Evolutionary conservation across 2,797 vertebrate species (phyloP).

Genomic region (Botia almorhae): DNA sequence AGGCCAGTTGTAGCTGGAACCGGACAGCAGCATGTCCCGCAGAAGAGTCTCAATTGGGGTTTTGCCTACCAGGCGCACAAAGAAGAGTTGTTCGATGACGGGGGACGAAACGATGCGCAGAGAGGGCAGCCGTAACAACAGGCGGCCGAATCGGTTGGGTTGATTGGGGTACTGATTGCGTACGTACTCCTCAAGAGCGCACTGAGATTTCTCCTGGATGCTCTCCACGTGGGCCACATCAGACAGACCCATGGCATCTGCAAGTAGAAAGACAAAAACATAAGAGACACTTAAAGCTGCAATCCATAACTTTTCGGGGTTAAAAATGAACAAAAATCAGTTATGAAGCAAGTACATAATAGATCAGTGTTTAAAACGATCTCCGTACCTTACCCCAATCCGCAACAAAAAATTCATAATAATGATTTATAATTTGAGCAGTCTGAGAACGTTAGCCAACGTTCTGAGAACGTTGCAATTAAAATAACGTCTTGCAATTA

Average conservation of each 20-base stretch:
- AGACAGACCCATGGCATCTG: constrained; percentile 86
- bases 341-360: too few relatives aligned
- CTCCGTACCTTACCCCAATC: too few relatives aligned
- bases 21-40: constrained; percentile 88
- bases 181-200: constrained; percentile 88
- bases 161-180: constrained; percentile 87
- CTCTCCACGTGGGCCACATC: constrained; percentile 87
- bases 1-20: constrained; percentile 89
- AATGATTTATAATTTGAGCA: too few relatives aligned
- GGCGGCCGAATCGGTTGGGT: constrained; percentile 86
- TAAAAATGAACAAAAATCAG: too few relatives aligned
- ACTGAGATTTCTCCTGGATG: constrained; percentile 89
- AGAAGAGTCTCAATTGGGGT: constrained; percentile 90
- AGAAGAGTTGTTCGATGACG: constrained; percentile 90
- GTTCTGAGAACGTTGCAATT: too few relatives aligned
- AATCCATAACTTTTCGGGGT: not conserved
- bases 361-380: too few relatives aligned
- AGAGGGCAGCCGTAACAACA: constrained; percentile 86
- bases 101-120: constrained; percentile 87
- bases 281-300: not conserved
- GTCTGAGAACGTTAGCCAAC: too few relatives aligned
- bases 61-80: constrained; percentile 88
- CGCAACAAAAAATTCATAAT: too few relatives aligned
- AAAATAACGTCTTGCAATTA: too few relatives aligned
- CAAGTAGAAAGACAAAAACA: constrained; percentile 19